These are phyloP conservation scores for Dendropsophus ebraccatus DNA, from an alignment of 2,113 vertebrate genomes.

Conservation along the genomic window DNA sequence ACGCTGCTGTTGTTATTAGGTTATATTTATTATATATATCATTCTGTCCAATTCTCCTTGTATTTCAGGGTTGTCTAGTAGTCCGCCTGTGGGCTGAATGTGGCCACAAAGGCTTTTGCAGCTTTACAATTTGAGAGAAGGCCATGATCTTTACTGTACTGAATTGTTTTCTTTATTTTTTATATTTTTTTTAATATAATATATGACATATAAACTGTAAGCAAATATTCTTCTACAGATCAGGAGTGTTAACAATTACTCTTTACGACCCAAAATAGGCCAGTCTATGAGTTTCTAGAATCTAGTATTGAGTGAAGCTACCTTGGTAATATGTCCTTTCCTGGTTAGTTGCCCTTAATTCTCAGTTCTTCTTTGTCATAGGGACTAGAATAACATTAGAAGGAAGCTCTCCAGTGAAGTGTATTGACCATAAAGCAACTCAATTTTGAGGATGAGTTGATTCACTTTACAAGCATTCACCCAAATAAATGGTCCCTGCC, in stretches of 20 bases:
- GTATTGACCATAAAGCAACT: slow-evolving; percentile 14
- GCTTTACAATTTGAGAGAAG: neutral
- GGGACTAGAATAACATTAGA: neutral
- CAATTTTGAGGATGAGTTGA: slow-evolving; percentile 24
- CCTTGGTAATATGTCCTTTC: neutral
- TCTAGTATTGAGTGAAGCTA: neutral
- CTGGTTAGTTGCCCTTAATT: neutral
- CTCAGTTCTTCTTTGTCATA: neutral
- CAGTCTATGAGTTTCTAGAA: no score
- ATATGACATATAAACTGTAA: no score
- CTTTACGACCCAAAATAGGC: no score
- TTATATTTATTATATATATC: slow-evolving; percentile 28
- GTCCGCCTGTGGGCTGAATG: neutral
- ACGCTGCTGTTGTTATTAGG: slow-evolving; percentile 29
- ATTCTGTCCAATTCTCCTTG: neutral
- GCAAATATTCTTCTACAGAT: no score
- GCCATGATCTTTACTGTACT: neutral
- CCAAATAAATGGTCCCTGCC: neutral
- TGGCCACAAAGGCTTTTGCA: slow-evolving; percentile 2
- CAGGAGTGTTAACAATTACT: no score
- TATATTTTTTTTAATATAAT: no score
- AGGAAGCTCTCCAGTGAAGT: neutral
- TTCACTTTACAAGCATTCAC: slow-evolving; percentile 17
- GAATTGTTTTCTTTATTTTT: neutral
- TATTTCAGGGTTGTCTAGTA: neutral